Evolutionary conservation across 2,113 vertebrate species (phyloP), one percentile per base, ranked within the genome.

Genomic region (Aegotheles bennettii): DNA sequence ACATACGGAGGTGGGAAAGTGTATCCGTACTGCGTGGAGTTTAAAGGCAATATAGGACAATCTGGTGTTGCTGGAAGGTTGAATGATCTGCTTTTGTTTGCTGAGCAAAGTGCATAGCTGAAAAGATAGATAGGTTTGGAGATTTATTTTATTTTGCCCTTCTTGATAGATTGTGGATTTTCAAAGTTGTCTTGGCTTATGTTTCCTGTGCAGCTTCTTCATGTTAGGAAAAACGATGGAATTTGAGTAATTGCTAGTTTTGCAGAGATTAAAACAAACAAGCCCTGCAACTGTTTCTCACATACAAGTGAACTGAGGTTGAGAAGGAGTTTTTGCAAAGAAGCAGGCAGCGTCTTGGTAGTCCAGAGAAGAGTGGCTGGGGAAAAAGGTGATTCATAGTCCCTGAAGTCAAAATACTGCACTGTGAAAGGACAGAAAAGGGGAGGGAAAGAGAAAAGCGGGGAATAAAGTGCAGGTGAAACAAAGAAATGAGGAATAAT

Each of bases 1-100:
- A 89, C 92, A 97, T 91, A 94, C 73, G 95, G 94, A 89, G 86
- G 82, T 89, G 91, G 97, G 92, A 87, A 95, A 96, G 92, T 94
- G 87, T 95, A 96, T 95, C 79, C 2, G 33, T 90, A 59, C 82
- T 67, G 69, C 67, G 3, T 40, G 73, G 83, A 96, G 91, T 92
- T 93, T 95, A 93, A 93, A 96, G 70, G 91, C 91, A 83, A 50
- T 81, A 63, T 79, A 90, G 75, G 59, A 77, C 81, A 96, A 67
- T 90, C 93, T 93, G 54, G 65, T 95, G 74, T 45, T 81, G 87
- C 56, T 87, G 38, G 74, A 87, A 94, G 89, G 69, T 76, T 93
- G 79, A 87, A 61, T 63, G 87, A 91, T 73, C 76, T 42, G 63
- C 64, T 80, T 96, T 96, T 93, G 92, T 92, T 87, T 90, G 75